phyloP scores from a whole-genome alignment of 2,113 vertebrate species.

The Lichenostomus cassidix region DNA sequence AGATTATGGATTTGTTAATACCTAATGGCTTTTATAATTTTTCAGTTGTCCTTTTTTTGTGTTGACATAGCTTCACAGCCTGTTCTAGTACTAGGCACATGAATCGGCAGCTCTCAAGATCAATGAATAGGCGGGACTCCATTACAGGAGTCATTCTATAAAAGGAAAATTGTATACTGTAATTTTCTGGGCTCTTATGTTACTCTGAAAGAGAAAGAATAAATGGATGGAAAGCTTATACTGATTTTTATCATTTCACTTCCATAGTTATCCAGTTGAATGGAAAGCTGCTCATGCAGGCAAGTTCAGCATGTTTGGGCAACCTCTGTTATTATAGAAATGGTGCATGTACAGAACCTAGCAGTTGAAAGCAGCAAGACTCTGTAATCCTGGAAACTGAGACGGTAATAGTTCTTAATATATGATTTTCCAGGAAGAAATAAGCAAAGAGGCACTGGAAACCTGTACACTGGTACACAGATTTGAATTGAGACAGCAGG shows the following conservation, averaged over 20 bases:
- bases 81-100: neutral
- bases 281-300: conserved; percentile 8
- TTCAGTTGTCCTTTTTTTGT: neutral
- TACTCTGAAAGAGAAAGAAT: conserved; percentile 25
- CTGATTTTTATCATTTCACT: conserved; percentile 15
- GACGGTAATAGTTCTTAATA: neutral
- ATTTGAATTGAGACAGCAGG: conserved; percentile 59
- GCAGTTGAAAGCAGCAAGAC: conserved; percentile 36
- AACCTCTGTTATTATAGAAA: conserved; percentile 47
- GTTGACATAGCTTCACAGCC: neutral
- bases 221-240: conserved; percentile 11
- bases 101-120: neutral
- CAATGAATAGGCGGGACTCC: conserved; percentile 5
- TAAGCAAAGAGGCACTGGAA: neutral
- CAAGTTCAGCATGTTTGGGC: conserved; percentile 32
- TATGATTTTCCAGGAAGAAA: neutral
- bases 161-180: conserved; percentile 16
- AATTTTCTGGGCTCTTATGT: conserved; percentile 18
- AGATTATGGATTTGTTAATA: neutral
- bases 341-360: neutral
- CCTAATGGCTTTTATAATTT: neutral
- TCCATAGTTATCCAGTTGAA: conserved; percentile 31
- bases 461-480: neutral
- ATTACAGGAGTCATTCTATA: neutral
- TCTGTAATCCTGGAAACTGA: conserved; percentile 25